Conservation (phyloP, 2,113 vertebrate species). For the Gadus macrocephalus region DNA sequence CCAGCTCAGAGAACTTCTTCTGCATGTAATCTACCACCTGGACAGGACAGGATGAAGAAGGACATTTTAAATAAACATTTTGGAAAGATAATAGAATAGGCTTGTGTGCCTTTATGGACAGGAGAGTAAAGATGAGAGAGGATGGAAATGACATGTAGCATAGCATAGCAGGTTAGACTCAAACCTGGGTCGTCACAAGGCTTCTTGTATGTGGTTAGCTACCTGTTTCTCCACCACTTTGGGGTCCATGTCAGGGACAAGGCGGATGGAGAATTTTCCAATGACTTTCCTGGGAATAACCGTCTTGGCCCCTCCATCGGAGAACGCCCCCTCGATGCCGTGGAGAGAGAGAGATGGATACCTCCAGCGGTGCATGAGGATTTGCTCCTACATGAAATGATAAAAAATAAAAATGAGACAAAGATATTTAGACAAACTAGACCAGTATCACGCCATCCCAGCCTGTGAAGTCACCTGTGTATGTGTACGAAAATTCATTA, state of each 20-base stretch:
- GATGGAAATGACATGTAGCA: too few relatives aligned
- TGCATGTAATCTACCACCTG: slow-evolving; percentile 82
- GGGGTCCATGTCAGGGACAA: slow-evolving; percentile 93
- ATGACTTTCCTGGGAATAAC: slow-evolving; percentile 93
- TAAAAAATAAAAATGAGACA: rapidly evolving
- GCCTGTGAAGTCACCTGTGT: too few relatives aligned
- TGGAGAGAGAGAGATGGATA: slow-evolving; percentile 93
- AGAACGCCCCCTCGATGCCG: slow-evolving; percentile 96
- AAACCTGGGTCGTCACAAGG: too few relatives aligned
- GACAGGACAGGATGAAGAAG: not conserved
- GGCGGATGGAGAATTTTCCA: slow-evolving; percentile 95
- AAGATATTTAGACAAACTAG: too few relatives aligned
- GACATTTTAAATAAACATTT: too few relatives aligned
- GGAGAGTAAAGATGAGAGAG: too few relatives aligned
- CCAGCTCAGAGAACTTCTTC: slow-evolving; percentile 80
- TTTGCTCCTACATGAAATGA: slow-evolving; percentile 69
- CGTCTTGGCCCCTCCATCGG: slow-evolving; percentile 85
- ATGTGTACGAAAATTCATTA: too few relatives aligned
- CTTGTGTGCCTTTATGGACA: too few relatives aligned
- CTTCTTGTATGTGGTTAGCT: slow-evolving; percentile 11
- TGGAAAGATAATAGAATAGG: too few relatives aligned
- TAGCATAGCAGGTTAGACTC: too few relatives aligned
- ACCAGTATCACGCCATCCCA: too few relatives aligned
- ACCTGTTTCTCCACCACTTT: slow-evolving; percentile 82
- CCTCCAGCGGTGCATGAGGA: slow-evolving; percentile 95